A percentile compares a stretch with the other conserved stretches of the same genome.
Evolutionary conservation across 2,888 invertebrate genomes (phyloP).

Genomic region (Tachina lurida): DNA sequence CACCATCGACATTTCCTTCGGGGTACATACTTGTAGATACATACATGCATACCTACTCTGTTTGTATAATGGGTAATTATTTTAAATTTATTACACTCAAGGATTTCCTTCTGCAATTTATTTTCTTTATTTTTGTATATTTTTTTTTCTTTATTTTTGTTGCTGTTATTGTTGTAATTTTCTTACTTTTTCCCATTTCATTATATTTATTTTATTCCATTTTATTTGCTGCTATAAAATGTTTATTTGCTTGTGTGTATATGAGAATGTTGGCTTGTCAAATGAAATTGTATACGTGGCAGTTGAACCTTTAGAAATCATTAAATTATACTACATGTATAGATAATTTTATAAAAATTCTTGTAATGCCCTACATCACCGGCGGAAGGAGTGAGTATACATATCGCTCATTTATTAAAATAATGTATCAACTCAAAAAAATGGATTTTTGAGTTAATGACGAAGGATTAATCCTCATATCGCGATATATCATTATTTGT

Average conservation of each 20-base stretch:
- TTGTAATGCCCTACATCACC: background rate
- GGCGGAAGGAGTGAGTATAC: background rate
- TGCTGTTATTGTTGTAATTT: constrained; percentile 43
- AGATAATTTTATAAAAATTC: background rate
- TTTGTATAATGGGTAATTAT: constrained; percentile 81
- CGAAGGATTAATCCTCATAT: too few species aligned
- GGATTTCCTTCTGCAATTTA: constrained; percentile 74
- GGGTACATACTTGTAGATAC: constrained; percentile 11
- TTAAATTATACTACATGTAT: background rate
- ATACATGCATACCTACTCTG: background rate
- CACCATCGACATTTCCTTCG: too few species aligned
- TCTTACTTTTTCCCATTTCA: constrained; percentile 32
- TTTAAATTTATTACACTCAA: constrained; percentile 81
- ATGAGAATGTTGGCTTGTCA: constrained; percentile 15
- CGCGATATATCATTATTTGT: too few species aligned
- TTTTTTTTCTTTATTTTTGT: constrained; percentile 44
- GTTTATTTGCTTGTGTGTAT: constrained; percentile 5
- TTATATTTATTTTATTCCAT: constrained; percentile 26
- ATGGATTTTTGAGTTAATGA: too few species aligned
- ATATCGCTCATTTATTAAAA: background rate
- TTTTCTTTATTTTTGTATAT: constrained; percentile 67
- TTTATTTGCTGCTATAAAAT: constrained; percentile 45
- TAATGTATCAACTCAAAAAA: too few species aligned
- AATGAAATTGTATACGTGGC: constrained; percentile 28
- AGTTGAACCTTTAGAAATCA: constrained; percentile 37